Conservation (phyloP, 2,113 vertebrate species). For the Phodopus roborovskii region DNA sequence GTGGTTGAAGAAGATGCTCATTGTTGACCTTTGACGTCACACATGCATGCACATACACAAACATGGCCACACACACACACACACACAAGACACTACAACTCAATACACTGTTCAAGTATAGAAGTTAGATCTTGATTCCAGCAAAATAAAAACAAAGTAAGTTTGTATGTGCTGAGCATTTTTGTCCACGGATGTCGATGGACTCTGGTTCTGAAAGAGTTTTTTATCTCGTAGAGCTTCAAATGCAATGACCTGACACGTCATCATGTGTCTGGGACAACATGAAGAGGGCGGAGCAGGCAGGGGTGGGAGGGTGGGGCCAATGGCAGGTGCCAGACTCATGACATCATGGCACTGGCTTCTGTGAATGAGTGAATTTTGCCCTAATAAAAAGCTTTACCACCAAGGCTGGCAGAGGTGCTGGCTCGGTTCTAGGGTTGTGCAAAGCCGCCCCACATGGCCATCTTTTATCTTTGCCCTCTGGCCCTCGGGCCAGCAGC, state of each 20-base stretch:
- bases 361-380: background rate
- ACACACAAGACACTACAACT: no score
- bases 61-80: background rate
- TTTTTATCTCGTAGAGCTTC: background rate
- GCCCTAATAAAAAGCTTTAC: background rate
- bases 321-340: background rate
- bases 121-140: background rate
- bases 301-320: background rate
- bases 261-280: background rate
- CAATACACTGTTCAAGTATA: rapidly evolving
- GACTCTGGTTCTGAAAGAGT: background rate
- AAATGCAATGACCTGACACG: background rate
- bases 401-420: background rate
- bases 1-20: background rate
- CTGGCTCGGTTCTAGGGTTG: background rate
- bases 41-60: background rate
- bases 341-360: background rate
- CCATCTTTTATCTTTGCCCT: rapidly evolving
- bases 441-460: rapidly evolving
- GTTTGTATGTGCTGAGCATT: background rate
- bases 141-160: background rate
- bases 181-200: background rate
- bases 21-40: background rate
- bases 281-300: background rate
- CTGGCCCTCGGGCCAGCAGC: background rate